phyloP scores from a whole-genome alignment of 2,888 invertebrate genomes.

The Melieria omissa region DNA sequence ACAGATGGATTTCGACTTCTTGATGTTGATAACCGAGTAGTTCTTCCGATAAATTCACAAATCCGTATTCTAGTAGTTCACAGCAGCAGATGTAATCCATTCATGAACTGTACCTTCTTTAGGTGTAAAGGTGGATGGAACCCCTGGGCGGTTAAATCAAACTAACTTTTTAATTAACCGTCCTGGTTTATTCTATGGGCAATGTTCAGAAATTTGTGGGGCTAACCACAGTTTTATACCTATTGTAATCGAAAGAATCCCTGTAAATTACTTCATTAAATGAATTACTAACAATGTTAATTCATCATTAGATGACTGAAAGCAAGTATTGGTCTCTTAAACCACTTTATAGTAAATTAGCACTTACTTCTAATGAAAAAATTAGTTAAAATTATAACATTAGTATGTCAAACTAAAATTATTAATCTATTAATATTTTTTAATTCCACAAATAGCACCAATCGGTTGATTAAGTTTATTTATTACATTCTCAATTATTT shows the following conservation, averaged over 20 bases:
- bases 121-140: constrained; percentile 75
- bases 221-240: constrained; percentile 85
- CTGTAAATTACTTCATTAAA: constrained; percentile 70
- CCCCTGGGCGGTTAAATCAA: constrained; percentile 76
- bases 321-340: constrained; percentile 79
- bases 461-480: constrained; percentile 69
- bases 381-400: constrained; percentile 71
- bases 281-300: constrained; percentile 69
- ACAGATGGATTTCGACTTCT: constrained; percentile 70
- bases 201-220: constrained; percentile 87
- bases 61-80: constrained; percentile 74
- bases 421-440: constrained; percentile 72
- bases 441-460: constrained; percentile 77
- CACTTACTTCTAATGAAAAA: constrained; percentile 73
- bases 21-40: constrained; percentile 74
- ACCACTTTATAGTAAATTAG: constrained; percentile 74
- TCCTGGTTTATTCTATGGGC: constrained; percentile 76
- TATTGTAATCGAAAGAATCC: constrained; percentile 73
- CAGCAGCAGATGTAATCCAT: constrained; percentile 75
- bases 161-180: constrained; percentile 72
- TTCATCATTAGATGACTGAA: constrained; percentile 71
- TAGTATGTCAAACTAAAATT: constrained; percentile 78
- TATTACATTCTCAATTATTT: constrained; percentile 64
- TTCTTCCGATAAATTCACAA: constrained; percentile 72
- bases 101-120: constrained; percentile 74